Evolutionary conservation across 2,888 invertebrate species (phyloP), one percentile per base, ranked within the genome.

Genomic region (Calameuta pallipes): DNA sequence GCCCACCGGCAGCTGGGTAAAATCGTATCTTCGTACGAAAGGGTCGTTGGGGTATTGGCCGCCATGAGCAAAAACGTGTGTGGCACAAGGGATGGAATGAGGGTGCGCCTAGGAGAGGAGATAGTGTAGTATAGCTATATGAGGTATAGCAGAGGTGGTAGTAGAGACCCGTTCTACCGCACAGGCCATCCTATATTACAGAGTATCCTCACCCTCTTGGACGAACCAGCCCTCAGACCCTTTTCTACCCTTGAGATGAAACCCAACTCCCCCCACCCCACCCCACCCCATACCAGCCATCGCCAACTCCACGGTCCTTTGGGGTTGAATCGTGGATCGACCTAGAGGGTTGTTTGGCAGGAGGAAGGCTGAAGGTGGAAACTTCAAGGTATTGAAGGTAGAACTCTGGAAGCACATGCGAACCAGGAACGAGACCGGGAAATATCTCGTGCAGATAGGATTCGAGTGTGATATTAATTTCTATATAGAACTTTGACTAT

Each of bases 101-200:
- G 73, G 75, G 79, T 73, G 75, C 78, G 70, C 76, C 79, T 80
- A 79, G 81, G 79, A 80, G 81, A 77, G 79, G 78, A 83, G 82
- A 78, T 80, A 80, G 83, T 84, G 83, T 83, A 79, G 81, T 83
- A 83, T 87, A 83, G 85, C 56, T 56, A 23, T 56, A 56, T 56
- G 23, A 56, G 56, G 56, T 56, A 56, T 56, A 56, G 86, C 83
- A 82, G 84, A 86, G 84, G 85, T 82, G 84, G 83, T 83, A 83
- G 85, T 56, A 23, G 56, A 23, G 89, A 88, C 88, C 87, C 89
- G 89, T 90, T 90, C 88, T 88, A 89, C 88, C 89, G 85, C 89
- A 88, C 86, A 87, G 87, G 87, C 89, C 84, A 88, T 88, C 87
- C 89, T 88, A 90, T 90, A 89, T 90, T 88, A 88, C 89, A 87